Conservation (phyloP, 64 coral and sea anemone species). For the Porites lutea region DNA sequence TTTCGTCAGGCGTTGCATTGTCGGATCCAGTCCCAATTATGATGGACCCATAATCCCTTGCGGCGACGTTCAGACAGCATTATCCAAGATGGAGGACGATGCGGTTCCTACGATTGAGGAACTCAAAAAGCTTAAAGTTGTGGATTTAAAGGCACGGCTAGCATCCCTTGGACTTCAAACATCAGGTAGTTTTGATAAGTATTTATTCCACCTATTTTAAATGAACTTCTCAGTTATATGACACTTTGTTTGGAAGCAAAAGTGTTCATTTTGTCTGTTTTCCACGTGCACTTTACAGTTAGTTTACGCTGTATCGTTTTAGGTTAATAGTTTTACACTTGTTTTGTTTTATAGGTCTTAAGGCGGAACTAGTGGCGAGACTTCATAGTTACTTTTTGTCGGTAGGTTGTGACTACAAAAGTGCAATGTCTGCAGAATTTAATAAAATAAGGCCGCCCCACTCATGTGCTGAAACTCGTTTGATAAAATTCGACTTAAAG, state of each 20-base stretch:
- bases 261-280: not conserved
- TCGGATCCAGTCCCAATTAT: not conserved
- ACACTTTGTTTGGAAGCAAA: not conserved
- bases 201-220: not conserved
- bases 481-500: no score
- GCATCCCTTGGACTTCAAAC: slow-evolving; percentile 82
- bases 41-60: slow-evolving; percentile 6
- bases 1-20: slow-evolving; percentile 25
- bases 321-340: not conserved
- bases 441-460: not conserved
- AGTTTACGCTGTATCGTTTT: not conserved
- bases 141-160: slow-evolving; percentile 87
- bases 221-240: not conserved
- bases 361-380: slow-evolving; percentile 90
- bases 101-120: slow-evolving; percentile 29
- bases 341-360: slow-evolving; percentile 69
- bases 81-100: slow-evolving; percentile 93
- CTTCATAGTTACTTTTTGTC: slow-evolving; percentile 74
- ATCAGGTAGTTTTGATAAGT: slow-evolving; percentile 63
- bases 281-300: slow-evolving; percentile 18
- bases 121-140: slow-evolving; percentile 94
- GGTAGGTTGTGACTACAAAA: slow-evolving; percentile 40
- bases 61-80: slow-evolving; percentile 8
- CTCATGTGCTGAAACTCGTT: no score
- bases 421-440: not conserved